Conservation (phyloP, 2,888 invertebrate genomes). For the Autographa pulchrina region DNA sequence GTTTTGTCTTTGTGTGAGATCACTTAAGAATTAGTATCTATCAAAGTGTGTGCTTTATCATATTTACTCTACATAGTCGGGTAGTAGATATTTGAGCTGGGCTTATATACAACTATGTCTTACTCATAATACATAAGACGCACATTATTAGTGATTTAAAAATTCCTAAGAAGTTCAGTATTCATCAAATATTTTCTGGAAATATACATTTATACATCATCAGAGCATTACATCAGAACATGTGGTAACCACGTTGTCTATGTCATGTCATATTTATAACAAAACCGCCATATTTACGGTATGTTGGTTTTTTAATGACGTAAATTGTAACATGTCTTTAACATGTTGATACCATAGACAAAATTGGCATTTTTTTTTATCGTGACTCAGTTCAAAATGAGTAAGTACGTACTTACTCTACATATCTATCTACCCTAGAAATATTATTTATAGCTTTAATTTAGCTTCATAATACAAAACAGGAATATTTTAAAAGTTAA, state of each 20-base stretch:
- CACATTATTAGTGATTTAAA: too few species aligned
- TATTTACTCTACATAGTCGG: neutral
- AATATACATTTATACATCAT: constrained; percentile 29
- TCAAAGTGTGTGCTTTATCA: constrained; percentile 1
- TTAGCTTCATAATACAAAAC: too few species aligned
- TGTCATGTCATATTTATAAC: constrained; percentile 56
- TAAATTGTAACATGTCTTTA: constrained; percentile 41
- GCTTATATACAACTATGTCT: too few species aligned
- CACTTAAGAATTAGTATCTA: neutral
- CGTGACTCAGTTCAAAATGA: neutral
- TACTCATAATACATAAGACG: too few species aligned
- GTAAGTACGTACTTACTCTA: neutral
- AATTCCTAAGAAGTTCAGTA: neutral
- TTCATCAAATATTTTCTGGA: constrained; percentile 15
- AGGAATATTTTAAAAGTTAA: too few species aligned
- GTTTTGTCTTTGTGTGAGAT: neutral
- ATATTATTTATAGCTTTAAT: too few species aligned
- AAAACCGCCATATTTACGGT: constrained; percentile 60
- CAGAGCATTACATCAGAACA: constrained; percentile 53
- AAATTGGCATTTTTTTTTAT: constrained; percentile 7
- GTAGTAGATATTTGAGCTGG: neutral
- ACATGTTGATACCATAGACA: constrained; percentile 27
- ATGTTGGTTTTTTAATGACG: constrained; percentile 60
- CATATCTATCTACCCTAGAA: neutral
- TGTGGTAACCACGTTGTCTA: constrained; percentile 69